Conservation (phyloP, 2,113 vertebrate genomes). For the Hydrolagus affinis region DNA sequence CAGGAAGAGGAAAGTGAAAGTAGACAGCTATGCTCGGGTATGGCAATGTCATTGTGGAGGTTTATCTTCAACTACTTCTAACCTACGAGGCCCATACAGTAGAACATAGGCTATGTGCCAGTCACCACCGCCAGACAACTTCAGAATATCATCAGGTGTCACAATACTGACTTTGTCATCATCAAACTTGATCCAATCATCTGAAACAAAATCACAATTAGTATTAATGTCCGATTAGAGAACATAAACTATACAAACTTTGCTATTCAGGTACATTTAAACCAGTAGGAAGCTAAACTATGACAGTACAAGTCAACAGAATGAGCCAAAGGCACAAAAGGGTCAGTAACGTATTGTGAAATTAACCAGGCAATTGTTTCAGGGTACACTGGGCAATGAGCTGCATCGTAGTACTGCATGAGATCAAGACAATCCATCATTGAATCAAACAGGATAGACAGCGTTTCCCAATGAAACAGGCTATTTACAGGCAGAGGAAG, state of each 20-base stretch:
- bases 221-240: neutral
- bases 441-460: no score
- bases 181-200: constrained; percentile 98
- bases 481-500: no score
- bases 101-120: constrained; percentile 98
- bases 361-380: no score
- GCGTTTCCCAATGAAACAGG: no score
- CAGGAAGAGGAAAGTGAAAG: constrained; percentile 53
- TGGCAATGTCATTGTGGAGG: constrained; percentile 55
- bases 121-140: constrained; percentile 91
- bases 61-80: constrained; percentile 73
- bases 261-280: neutral
- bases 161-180: constrained; percentile 97
- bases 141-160: constrained; percentile 88
- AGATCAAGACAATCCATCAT: no score
- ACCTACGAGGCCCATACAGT: constrained; percentile 85
- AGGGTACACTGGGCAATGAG: no score
- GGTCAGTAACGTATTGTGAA: no score
- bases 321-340: no score
- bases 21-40: constrained; percentile 38
- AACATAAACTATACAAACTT: neutral
- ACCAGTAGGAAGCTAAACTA: no score
- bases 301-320: no score
- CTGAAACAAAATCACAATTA: constrained; percentile 49
- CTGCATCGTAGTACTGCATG: no score